Base-by-base conservation (phyloP, 2,797 vertebrate species). In the Lacerta agilis region DNA sequence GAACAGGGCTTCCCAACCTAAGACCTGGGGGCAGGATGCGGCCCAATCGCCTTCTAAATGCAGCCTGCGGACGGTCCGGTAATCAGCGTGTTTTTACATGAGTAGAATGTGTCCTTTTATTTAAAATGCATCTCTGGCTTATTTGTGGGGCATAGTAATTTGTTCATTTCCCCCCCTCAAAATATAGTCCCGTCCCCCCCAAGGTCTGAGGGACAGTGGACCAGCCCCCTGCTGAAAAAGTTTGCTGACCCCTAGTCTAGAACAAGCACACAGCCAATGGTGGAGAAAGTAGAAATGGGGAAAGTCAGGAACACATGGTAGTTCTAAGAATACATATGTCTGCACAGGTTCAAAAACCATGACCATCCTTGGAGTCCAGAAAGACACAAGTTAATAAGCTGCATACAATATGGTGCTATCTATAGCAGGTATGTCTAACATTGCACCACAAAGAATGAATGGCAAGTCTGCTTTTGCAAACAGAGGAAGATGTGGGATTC, bases 341-440 rank as follows among this genome's bases (percentile, higher is more conserved):
- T 78, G 58, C 55, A 83, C 27, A 82, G 9, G 45, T 25, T 82
- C 43, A 49, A 55, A 87, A 71, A 13, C n/a, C 55, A 87, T 83
- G 4, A 67, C 83, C 25, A 78, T 87, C 41, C 55, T 61, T 36
- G 25, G 25, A 58, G 8, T 29, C 66, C 43, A 77, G 73, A 45
- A 78, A 36, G 72, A 77, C 45, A 18, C 20, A 77, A 78, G 25
- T 77, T 49, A 77, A 82, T 87, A 49, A 20, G 36, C 23, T 1
- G 3, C 25, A 72, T 29, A 67, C 71, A 77, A 87, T 27, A 23
- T 38, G 27, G n/a, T 38, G 18, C 27, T 66, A 7, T 78, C 45
- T 86, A 45, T 45, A 20, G 33, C 25, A 87, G 43, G n/a, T 77
- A 77, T 11, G 18, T 83, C 72, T 83, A 41, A 49, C n/a, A 49